Evolutionary conservation across 2,888 invertebrate genomes (phyloP).

Genomic region (Lasius fuliginosus): DNA sequence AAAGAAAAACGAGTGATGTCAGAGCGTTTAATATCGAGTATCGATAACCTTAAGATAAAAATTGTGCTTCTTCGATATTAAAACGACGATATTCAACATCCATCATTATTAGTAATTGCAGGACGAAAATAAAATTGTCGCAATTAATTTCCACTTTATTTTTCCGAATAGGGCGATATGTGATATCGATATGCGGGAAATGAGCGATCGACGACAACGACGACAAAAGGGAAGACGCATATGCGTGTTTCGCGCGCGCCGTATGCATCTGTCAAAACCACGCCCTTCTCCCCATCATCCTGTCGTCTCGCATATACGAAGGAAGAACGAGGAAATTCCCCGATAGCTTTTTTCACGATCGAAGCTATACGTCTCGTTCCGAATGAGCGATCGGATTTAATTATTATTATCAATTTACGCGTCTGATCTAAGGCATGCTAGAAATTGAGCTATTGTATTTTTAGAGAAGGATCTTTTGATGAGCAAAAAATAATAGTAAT

Average conservation of each 20-base stretch:
- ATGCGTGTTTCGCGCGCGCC: constrained; percentile 61
- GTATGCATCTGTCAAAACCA: constrained; percentile 79
- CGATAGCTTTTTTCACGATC: not conserved
- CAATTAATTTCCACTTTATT: not conserved
- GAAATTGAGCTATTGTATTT: not conserved
- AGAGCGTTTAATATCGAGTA: not conserved
- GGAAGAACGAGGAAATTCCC: constrained; percentile 8
- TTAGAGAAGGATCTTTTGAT: not conserved
- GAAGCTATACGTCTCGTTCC: not conserved
- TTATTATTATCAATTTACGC: not conserved
- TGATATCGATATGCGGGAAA: not conserved
- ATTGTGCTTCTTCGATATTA: not conserved
- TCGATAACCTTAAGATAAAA: not conserved
- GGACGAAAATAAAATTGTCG: not conserved
- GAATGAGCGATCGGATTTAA: constrained; percentile 12
- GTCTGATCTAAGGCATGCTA: not conserved
- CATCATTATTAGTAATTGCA: not conserved
- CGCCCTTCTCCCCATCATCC: constrained; percentile 73
- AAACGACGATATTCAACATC: not conserved
- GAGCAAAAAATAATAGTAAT: not conserved
- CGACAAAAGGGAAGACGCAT: constrained; percentile 46
- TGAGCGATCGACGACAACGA: not conserved
- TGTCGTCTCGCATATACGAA: constrained; percentile 47
- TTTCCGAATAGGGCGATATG: not conserved
- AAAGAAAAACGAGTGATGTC: not conserved